Evolutionary conservation across 2,113 vertebrate genomes (phyloP), one percentile per base, ranked within the genome.

Genomic region (Sander lucioperca): DNA sequence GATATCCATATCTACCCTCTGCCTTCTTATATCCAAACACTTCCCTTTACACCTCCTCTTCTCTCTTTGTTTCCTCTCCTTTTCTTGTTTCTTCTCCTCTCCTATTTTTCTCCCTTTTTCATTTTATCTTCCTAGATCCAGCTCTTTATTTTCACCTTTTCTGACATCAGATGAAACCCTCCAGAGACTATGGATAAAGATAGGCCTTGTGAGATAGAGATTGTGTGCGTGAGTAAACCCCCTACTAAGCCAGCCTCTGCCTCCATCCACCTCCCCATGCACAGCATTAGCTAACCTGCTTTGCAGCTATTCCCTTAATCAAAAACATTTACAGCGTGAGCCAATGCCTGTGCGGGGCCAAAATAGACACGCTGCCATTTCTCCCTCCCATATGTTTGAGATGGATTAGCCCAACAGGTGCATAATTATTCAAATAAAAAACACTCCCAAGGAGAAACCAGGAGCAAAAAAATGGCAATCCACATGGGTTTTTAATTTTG

Each of bases 381-480:
- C 61, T 57, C 62, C 67, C 21, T 73, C 45, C 64, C 54, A 5
- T 71, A 69, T 71, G 62, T 79, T 68, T 80, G 12, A 5, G 5
- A 36, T 59, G 62, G 82, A 90, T 89, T 75, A 86, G 75, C 64
- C 47, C 79, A 90, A 92, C 91, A 92, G 89, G 92, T 91, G 87
- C 75, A 69, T 73, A 70, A 84, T 91, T 90, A 87, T 88, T 86
- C 75, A 51, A 74, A 89, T 84, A 2, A 64, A 61, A 78, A 56
- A 39, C 0, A 0, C 57, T 57, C 50, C 50, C 0, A 9, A 65
- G 58, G 74, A 61, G 65, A 13, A 67, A n/a, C 12, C 16, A 13
- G 12, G 10, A 25, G n/a, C 23, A 27, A 47, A 30, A 30, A 67
- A 51, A 79, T 6, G 53, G 50, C 23, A 21, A n/a, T 56, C 27